Evolutionary conservation across 2,888 invertebrate genomes (phyloP).

Genomic region (Ametastegia equiseti): DNA sequence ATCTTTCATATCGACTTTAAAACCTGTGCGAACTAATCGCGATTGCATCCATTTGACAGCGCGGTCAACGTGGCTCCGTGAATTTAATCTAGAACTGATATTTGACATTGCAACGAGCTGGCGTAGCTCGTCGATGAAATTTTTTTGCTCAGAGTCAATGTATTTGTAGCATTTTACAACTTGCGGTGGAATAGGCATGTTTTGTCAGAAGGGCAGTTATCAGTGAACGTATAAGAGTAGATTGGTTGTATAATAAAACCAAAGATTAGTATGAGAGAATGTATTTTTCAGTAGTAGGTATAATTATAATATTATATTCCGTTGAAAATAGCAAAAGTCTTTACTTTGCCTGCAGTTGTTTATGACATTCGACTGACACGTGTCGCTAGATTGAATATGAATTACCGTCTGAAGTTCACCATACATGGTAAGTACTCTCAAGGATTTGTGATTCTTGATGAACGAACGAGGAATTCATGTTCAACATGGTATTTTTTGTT

Average conservation of each 20-base stretch:
- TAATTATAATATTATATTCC: slow-evolving; percentile 20
- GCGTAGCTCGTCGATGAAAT: slow-evolving; percentile 69
- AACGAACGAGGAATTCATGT: not conserved
- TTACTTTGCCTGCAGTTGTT: not conserved
- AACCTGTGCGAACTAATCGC: slow-evolving; percentile 73
- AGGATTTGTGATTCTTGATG: not conserved
- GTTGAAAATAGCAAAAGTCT: slow-evolving; percentile 34
- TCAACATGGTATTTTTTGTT: slow-evolving; percentile 1
- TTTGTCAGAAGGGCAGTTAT: not conserved
- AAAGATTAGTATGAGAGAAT: not conserved
- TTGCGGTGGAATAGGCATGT: slow-evolving; percentile 69
- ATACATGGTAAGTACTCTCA: not conserved
- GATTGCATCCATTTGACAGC: slow-evolving; percentile 71
- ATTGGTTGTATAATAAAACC: not conserved
- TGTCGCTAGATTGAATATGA: not conserved
- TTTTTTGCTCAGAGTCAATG: slow-evolving; percentile 70
- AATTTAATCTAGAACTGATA: slow-evolving; percentile 68
- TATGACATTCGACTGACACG: not conserved
- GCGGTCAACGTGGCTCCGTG: slow-evolving; percentile 66
- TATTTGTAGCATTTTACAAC: slow-evolving; percentile 73
- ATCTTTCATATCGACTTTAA: slow-evolving; percentile 74
- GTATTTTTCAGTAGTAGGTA: slow-evolving; percentile 10
- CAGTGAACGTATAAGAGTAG: not conserved
- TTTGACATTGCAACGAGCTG: slow-evolving; percentile 72
- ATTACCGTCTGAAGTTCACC: not conserved